A percentile compares a stretch with the other conserved stretches of the same genome.
These are phyloP conservation scores for Dolichoris vasculosae DNA, from an alignment of 1,140 invertebrate genomes.

Conservation along the genomic window DNA sequence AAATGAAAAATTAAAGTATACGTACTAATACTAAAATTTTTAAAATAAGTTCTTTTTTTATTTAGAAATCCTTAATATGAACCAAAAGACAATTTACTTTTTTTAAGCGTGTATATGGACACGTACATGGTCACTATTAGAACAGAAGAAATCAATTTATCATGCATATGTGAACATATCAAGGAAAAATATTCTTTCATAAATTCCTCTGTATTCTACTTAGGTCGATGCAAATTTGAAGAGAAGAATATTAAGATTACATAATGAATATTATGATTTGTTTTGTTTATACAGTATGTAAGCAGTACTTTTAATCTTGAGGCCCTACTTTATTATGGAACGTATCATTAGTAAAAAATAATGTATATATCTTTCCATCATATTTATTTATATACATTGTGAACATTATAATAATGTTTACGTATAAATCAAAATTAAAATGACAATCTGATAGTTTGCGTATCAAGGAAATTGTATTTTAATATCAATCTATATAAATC, in stretches of 20 bases:
- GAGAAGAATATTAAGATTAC: not conserved
- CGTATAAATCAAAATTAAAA: conserved; percentile 16
- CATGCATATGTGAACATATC: not conserved
- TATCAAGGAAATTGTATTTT: not conserved
- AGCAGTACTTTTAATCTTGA: not conserved
- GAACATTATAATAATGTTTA: conserved; percentile 12
- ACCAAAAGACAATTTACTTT: conserved; percentile 34
- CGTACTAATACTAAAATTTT: not conserved
- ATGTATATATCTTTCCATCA: not conserved
- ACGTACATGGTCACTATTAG: not conserved
- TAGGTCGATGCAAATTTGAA: not conserved
- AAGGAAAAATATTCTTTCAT: conserved; percentile 22
- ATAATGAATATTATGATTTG: not conserved
- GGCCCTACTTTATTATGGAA: not conserved
- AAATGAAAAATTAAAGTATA: not conserved
- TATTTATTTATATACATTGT: conserved; percentile 2
- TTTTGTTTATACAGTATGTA: not conserved
- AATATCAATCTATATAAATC: conserved; percentile 10
- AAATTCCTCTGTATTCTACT: conserved; percentile 18
- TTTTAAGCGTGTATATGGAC: not conserved
- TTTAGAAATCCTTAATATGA: conserved; percentile 36
- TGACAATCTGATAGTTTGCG: not conserved
- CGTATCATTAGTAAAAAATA: not conserved
- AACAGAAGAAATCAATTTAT: conserved; percentile 21
- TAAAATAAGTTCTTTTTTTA: conserved; percentile 25